phyloP scores from a whole-genome alignment of 2,797 vertebrate genomes.

The Neosalanx taihuensis region DNA sequence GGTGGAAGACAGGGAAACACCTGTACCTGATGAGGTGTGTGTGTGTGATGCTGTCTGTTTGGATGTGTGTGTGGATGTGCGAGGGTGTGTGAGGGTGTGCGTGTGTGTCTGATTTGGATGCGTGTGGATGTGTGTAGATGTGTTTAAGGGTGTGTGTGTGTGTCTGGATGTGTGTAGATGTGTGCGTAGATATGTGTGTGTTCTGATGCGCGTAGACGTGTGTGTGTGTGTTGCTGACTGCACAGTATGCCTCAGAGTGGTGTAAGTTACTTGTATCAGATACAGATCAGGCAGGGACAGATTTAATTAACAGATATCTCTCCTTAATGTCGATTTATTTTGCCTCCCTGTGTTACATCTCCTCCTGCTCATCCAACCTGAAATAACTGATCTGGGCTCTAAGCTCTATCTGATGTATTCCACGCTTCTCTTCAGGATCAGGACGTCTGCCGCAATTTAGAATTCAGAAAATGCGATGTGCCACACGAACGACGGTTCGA shows the following conservation, averaged over 20 bases:
- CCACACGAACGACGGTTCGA: background rate
- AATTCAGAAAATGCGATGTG: slow-evolving; percentile 12
- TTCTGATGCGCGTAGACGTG: slow-evolving; percentile 10
- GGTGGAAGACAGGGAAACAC: slow-evolving; percentile 13
- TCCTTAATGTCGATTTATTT: slow-evolving; percentile 75
- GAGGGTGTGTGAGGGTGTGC: slow-evolving; percentile 1
- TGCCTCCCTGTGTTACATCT: slow-evolving; percentile 66
- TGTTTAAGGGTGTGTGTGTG: slow-evolving; percentile 22
- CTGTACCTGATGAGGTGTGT: background rate
- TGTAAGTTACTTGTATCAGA: slow-evolving; percentile 71
- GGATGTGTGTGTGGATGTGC: no score
- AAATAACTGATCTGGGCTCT: slow-evolving; percentile 71
- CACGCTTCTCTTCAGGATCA: slow-evolving; percentile 57
- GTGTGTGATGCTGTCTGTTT: background rate
- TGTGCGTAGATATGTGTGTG: background rate
- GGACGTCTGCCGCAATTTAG: slow-evolving; percentile 46
- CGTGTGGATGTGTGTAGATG: background rate
- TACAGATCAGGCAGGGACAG: slow-evolving; percentile 73
- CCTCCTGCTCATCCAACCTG: slow-evolving; percentile 70
- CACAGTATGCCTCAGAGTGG: slow-evolving; percentile 49
- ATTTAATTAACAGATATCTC: slow-evolving; percentile 82
- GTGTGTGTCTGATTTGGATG: slow-evolving; percentile 24
- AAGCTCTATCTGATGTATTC: slow-evolving; percentile 65
- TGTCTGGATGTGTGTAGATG: slow-evolving; percentile 12
- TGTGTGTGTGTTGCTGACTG: slow-evolving; percentile 22